Conservation (phyloP, 1,140 invertebrate species). For the Galendromus occidentalis region DNA sequence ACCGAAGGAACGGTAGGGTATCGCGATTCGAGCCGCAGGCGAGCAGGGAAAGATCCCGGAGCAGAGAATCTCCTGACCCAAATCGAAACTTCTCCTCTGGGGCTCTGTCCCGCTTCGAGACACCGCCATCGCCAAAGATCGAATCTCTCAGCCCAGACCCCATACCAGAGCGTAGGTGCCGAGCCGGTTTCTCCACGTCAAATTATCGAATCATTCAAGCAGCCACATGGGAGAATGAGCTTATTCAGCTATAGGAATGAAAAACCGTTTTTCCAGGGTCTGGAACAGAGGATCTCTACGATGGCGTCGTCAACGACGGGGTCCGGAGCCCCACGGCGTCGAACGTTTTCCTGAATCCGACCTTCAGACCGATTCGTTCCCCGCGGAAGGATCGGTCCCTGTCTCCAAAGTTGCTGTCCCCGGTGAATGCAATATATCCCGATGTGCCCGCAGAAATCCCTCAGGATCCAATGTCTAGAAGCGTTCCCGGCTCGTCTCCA, state of each 20-base stretch:
- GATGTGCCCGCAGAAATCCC: neutral
- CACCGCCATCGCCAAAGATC: neutral
- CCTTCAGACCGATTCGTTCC: neutral
- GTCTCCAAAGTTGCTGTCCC: neutral
- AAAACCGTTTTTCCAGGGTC: too few species aligned
- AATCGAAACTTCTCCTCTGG: neutral
- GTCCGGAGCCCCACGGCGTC: neutral
- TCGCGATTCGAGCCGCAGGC: neutral
- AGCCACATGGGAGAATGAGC: too few species aligned
- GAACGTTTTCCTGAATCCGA: neutral
- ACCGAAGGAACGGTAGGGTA: neutral
- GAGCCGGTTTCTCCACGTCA: too few species aligned
- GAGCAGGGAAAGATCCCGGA: neutral
- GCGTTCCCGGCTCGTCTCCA: neutral
- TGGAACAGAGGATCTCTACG: constrained; percentile 2
- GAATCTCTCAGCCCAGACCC: neutral
- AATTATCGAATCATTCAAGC: too few species aligned
- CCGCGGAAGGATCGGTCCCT: neutral
- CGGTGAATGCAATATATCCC: neutral
- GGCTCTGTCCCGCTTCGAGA: neutral
- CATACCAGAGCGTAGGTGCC: neutral
- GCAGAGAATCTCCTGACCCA: neutral
- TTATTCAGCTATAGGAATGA: too few species aligned
- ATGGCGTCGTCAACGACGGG: neutral
- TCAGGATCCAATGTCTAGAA: neutral